Evolutionary conservation across 2,888 invertebrate genomes (phyloP).

Genomic region (Zhuqinia jingwanae): DNA sequence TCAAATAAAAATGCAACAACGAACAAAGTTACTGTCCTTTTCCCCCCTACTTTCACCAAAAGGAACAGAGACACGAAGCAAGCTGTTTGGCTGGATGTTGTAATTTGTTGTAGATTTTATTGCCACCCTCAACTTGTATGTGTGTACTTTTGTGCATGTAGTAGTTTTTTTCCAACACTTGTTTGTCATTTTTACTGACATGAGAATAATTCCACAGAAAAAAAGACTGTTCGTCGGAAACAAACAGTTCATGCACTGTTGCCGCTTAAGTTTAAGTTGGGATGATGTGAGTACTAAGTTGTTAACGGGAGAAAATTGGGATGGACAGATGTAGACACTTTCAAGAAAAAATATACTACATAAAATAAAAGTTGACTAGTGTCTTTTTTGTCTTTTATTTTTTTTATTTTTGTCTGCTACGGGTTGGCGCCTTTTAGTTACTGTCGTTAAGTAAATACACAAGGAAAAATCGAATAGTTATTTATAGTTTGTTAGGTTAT

Average conservation of each 20-base stretch:
- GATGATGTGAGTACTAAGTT: neutral
- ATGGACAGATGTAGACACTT: slow-evolving; percentile 19
- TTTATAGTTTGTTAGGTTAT: neutral
- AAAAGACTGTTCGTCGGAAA: neutral
- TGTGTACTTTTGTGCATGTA: neutral
- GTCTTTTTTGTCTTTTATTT: no score
- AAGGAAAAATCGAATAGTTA: no score
- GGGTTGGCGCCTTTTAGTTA: no score
- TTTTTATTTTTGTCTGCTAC: no score
- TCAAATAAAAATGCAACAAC: neutral
- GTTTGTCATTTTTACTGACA: no score
- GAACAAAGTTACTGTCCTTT: neutral
- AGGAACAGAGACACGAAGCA: no score
- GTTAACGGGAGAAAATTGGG: neutral
- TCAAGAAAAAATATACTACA: no score
- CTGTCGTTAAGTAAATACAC: no score
- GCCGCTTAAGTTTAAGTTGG: no score
- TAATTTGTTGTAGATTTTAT: no score
- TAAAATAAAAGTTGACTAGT: neutral
- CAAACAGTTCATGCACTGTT: neutral
- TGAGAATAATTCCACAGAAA: no score
- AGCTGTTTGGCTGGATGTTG: no score
- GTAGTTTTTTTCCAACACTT: neutral
- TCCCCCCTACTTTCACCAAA: neutral
- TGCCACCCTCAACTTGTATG: neutral